Evolutionary conservation across 1,140 invertebrate species (phyloP).

Genomic region (Sitodiplosis mosellana): DNA sequence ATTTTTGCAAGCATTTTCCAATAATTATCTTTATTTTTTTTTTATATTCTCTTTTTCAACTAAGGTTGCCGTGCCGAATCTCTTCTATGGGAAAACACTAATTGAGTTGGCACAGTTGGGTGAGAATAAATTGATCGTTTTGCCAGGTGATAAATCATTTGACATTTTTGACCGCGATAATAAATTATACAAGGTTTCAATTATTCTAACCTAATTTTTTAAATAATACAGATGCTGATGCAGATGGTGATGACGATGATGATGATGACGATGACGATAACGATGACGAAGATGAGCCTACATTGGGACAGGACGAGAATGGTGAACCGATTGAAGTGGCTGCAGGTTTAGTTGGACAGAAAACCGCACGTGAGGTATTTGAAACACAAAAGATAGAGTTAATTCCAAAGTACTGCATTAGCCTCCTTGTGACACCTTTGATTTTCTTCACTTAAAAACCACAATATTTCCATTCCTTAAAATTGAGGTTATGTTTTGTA

Average conservation of each 20-base stretch:
- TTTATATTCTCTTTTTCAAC: not conserved
- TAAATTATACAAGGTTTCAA: too few relatives aligned
- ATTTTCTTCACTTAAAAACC: too few relatives aligned
- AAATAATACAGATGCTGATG: too few relatives aligned
- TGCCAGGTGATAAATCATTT: too few relatives aligned
- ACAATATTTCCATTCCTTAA: slow-evolving; percentile 1
- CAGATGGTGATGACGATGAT: too few relatives aligned
- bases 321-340: slow-evolving; percentile 65
- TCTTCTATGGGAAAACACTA: slow-evolving; percentile 32
- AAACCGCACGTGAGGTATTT: slow-evolving; percentile 76
- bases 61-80: not conserved
- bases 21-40: slow-evolving; percentile 1
- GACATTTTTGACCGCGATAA: too few relatives aligned
- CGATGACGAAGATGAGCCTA: too few relatives aligned
- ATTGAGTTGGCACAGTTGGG: slow-evolving; percentile 46
- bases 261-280: too few relatives aligned
- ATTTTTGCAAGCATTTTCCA: slow-evolving; percentile 41
- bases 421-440: too few relatives aligned
- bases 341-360: slow-evolving; percentile 91
- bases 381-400: not conserved
- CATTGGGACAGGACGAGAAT: too few relatives aligned
- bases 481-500: not conserved
- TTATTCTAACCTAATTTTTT: too few relatives aligned
- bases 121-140: slow-evolving; percentile 23
- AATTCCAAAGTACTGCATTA: slow-evolving; percentile 1